Percentiles rank a stretch among this genome's conserved stretches.
Conservation (phyloP, 2,888 invertebrate species). For the Caenorhabditis panamensis region DNA sequence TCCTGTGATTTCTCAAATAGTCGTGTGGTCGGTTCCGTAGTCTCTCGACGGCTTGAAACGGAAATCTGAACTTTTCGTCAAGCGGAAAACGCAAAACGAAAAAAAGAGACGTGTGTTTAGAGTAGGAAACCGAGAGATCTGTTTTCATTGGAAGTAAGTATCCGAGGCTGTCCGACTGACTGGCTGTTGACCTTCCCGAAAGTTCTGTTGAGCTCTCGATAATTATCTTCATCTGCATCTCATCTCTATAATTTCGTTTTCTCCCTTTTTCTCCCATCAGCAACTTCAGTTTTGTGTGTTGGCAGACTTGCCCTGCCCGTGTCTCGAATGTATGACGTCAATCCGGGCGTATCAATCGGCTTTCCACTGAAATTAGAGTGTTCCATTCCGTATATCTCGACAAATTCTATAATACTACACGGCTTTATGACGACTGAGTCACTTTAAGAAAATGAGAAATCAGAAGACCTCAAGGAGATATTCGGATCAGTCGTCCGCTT, state of each 20-base stretch:
- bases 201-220: not conserved
- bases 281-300: not conserved
- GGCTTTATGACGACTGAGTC: too few relatives aligned
- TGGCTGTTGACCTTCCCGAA: conserved; percentile 10
- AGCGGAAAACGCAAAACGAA: conserved; percentile 9
- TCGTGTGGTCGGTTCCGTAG: not conserved
- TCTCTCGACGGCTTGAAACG: not conserved
- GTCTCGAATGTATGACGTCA: conserved; percentile 10
- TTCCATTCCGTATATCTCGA: not conserved
- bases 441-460: too few relatives aligned
- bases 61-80: conserved; percentile 37
- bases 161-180: too few relatives aligned
- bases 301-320: not conserved
- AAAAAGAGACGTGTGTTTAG: not conserved
- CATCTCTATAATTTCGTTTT: conserved; percentile 6
- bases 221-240: conserved; percentile 3
- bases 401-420: not conserved
- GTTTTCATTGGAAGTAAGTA: conserved; percentile 6
- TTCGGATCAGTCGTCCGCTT: not conserved
- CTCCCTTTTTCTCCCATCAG: not conserved
- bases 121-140: not conserved
- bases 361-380: not conserved
- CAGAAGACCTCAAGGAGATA: not conserved
- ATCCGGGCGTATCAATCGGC: conserved; percentile 2
- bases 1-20: not conserved